Evolutionary conservation across 2,797 vertebrate species (phyloP).

Genomic region (Anguilla obscura): DNA sequence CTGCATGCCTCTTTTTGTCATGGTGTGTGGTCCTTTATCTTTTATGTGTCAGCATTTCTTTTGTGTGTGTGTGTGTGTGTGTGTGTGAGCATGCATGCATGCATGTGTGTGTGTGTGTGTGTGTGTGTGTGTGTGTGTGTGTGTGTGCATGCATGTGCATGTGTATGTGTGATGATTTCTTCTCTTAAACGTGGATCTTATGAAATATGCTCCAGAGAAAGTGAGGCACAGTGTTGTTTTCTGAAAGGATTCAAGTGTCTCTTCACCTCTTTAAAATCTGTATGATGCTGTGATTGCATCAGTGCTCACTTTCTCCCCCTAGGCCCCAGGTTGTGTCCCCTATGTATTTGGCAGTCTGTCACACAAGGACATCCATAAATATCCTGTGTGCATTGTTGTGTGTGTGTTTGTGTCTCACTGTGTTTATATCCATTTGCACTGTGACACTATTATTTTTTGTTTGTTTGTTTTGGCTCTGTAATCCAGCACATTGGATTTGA

Average conservation of each 20-base stretch:
- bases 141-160: neutral
- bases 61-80: neutral
- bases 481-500: too few relatives aligned
- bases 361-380: constrained; percentile 6
- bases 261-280: too few relatives aligned
- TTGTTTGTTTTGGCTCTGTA: too few relatives aligned
- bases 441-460: too few relatives aligned
- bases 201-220: neutral
- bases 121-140: neutral
- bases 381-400: neutral
- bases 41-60: too few relatives aligned
- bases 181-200: neutral
- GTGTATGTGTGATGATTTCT: neutral
- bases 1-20: too few relatives aligned
- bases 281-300: neutral
- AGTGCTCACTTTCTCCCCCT: neutral
- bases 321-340: neutral
- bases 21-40: too few relatives aligned
- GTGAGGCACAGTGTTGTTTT: neutral
- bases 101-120: neutral
- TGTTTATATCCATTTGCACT: neutral
- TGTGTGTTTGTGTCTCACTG: neutral
- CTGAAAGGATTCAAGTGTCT: neutral
- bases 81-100: neutral
- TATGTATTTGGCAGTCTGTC: neutral